These are phyloP conservation scores for Cryptoprocta ferox DNA, from an alignment of 2,797 vertebrate genomes.

Conservation along the genomic window DNA sequence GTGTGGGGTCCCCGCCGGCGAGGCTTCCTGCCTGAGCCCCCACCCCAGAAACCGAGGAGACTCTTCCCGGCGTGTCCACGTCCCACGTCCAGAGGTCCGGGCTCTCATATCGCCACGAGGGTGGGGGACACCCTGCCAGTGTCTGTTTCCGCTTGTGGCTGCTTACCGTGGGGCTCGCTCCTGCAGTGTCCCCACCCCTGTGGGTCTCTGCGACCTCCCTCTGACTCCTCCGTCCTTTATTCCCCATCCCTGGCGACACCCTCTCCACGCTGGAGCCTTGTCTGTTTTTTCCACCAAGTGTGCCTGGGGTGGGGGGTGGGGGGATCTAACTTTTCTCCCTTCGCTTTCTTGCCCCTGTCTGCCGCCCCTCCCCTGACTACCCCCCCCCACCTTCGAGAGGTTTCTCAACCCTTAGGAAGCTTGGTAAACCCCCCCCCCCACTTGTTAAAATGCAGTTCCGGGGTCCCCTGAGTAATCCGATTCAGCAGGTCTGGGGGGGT, in stretches of 20 bases:
- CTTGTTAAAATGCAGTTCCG: background rate
- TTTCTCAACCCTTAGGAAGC: background rate
- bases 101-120: background rate
- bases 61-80: background rate
- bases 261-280: background rate
- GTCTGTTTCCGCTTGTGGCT: background rate
- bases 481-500: background rate
- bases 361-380: rapidly evolving
- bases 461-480: background rate
- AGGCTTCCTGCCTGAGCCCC: background rate
- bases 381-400: background rate
- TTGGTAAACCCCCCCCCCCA: background rate
- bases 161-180: background rate
- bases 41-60: background rate
- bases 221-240: background rate
- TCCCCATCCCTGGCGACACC: background rate
- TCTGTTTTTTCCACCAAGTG: background rate
- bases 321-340: background rate
- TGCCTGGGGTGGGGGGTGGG: rapidly evolving
- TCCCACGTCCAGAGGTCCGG: background rate
- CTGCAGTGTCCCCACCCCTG: background rate
- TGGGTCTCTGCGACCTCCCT: background rate
- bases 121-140: background rate
- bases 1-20: no score
- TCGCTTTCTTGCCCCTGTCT: background rate